These are phyloP conservation scores for Ancistrus triradiatus DNA, from an alignment of 2,113 vertebrate genomes.

Conservation along the genomic window DNA sequence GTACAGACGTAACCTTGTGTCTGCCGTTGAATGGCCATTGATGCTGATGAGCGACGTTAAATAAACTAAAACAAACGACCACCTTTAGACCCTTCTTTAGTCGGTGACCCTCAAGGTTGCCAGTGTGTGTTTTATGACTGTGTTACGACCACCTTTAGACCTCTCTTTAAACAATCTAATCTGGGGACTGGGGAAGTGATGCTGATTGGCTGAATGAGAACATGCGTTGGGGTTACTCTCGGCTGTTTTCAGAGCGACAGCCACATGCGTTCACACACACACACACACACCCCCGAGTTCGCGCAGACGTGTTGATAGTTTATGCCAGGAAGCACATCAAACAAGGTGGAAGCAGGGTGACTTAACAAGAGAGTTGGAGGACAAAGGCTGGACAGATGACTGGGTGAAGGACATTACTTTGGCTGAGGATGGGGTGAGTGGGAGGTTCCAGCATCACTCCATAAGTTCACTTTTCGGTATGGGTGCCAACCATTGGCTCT, in stretches of 20 bases:
- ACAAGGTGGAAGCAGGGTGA: conserved; percentile 3
- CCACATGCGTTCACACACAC: not conserved
- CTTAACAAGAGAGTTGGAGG: not conserved
- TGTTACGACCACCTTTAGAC: too few relatives aligned
- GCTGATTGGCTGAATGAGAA: conserved; percentile 37
- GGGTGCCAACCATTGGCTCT: not conserved
- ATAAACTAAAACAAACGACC: too few relatives aligned
- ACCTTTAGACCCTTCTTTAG: too few relatives aligned
- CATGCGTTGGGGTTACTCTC: conserved; percentile 39
- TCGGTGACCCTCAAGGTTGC: too few relatives aligned
- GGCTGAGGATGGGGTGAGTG: conserved; percentile 53
- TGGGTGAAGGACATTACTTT: conserved; percentile 38
- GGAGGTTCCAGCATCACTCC: conserved; percentile 39
- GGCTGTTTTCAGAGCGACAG: not conserved
- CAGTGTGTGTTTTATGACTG: too few relatives aligned
- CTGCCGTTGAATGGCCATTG: too few relatives aligned
- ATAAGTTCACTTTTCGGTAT: not conserved
- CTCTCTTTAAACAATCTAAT: too few relatives aligned
- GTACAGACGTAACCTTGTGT: too few relatives aligned
- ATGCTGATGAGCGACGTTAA: too few relatives aligned
- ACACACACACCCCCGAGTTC: conserved; percentile 23
- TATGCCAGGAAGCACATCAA: conserved; percentile 8
- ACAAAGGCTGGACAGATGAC: not conserved
- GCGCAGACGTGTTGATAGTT: conserved; percentile 4
- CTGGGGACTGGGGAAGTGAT: conserved; percentile 1